These are phyloP conservation scores for Argya squamiceps DNA, from an alignment of 2,797 vertebrate genomes.

Conservation along the genomic window DNA sequence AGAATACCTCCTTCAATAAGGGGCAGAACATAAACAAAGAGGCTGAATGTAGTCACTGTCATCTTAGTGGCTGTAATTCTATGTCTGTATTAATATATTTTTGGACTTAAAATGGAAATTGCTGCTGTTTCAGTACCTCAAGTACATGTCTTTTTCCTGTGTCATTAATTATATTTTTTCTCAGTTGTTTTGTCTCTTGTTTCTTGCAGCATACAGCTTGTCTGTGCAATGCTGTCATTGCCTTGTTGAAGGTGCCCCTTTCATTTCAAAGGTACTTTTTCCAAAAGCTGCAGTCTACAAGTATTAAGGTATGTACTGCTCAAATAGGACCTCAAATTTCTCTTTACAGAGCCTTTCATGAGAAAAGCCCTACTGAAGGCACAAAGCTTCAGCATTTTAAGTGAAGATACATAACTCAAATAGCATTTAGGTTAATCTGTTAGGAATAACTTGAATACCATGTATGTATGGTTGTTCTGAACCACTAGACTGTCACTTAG, in stretches of 20 bases:
- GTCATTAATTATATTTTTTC: background rate
- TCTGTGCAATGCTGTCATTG: conserved; percentile 93
- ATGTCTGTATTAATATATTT: background rate
- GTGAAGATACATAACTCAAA: background rate
- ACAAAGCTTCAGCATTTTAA: background rate
- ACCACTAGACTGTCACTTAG: background rate
- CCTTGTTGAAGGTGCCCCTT: conserved; percentile 93
- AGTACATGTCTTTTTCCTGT: background rate
- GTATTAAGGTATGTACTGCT: conserved; percentile 88
- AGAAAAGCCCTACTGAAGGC: background rate
- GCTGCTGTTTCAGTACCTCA: background rate
- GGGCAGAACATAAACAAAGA: background rate
- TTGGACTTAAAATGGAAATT: background rate
- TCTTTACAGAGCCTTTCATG: background rate
- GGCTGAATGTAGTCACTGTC: background rate
- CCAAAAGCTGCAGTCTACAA: conserved; percentile 97
- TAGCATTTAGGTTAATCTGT: background rate
- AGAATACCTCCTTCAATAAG: background rate
- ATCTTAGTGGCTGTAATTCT: background rate
- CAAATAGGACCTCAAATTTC: background rate
- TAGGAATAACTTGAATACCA: background rate
- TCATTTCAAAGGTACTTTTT: conserved; percentile 98
- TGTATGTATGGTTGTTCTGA: background rate
- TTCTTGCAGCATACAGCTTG: conserved; percentile 90
- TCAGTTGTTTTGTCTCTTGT: conserved; percentile 2